A percentile compares a stretch with the other conserved stretches of the same genome.
Conservation (phyloP, 2,113 vertebrate genomes). For the Microcebus ravelobensis region DNA sequence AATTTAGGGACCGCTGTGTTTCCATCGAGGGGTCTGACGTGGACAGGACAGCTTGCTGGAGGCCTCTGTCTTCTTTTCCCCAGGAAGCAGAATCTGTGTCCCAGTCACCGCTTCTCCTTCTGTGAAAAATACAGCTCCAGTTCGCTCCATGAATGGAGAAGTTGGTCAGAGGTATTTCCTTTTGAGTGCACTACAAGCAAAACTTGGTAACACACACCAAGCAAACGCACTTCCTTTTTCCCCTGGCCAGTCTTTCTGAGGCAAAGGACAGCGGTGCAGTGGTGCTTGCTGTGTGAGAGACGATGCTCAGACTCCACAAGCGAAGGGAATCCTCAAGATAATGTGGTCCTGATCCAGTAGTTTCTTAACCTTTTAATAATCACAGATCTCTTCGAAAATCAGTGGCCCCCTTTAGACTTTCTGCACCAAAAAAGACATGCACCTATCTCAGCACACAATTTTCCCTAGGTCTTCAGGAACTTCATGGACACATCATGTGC, state of each 20-base stretch:
- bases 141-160: constrained; percentile 42
- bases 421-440: not conserved
- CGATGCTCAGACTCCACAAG: not conserved
- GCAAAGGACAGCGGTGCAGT: not conserved
- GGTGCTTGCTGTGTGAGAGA: not conserved
- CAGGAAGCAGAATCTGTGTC: not conserved
- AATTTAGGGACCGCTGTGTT: not conserved
- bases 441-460: not conserved
- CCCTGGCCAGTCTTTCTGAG: not conserved
- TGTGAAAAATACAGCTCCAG: not conserved
- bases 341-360: not conserved
- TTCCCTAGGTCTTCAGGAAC: not conserved
- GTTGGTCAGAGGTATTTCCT: not conserved
- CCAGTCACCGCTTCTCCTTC: constrained; percentile 28
- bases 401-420: not conserved
- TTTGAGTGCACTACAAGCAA: not conserved
- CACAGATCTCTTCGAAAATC: not conserved
- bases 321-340: not conserved
- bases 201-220: not conserved
- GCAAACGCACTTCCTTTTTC: not conserved
- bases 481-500: not conserved
- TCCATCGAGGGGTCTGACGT: not conserved
- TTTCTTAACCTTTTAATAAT: not conserved
- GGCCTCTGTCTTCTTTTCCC: not conserved
- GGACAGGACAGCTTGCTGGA: not conserved